Evolutionary conservation across 2,797 vertebrate species (phyloP).

Genomic region (Amniataba percoides): DNA sequence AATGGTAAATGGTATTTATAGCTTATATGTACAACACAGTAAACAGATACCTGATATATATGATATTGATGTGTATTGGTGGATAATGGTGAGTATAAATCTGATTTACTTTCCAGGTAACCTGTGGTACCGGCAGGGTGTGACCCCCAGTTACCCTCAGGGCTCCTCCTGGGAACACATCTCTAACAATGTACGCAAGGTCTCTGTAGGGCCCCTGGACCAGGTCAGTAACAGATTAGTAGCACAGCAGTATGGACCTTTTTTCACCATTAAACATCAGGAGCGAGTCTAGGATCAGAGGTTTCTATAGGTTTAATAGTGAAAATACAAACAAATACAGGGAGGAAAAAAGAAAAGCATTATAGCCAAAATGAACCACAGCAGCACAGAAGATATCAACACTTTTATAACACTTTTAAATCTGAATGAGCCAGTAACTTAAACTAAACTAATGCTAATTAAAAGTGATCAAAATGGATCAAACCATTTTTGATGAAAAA

Average conservation of each 20-base stretch:
- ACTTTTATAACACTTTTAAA: too few relatives aligned
- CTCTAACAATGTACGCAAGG: constrained; percentile 95
- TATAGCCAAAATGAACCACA: too few relatives aligned
- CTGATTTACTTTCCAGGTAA: constrained; percentile 86
- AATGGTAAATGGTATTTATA: constrained; percentile 84
- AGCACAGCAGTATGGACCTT: not conserved
- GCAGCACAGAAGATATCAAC: too few relatives aligned
- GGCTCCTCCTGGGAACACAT: constrained; percentile 95
- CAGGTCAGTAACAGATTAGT: constrained; percentile 86
- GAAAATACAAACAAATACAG: too few relatives aligned
- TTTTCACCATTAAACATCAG: not conserved
- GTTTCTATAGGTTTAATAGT: too few relatives aligned
- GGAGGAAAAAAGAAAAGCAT: too few relatives aligned
- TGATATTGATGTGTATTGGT: not conserved
- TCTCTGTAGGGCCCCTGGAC: constrained; percentile 95
- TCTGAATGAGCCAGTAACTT: too few relatives aligned
- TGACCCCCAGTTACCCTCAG: constrained; percentile 95
- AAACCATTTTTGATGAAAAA: too few relatives aligned
- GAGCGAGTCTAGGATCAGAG: too few relatives aligned
- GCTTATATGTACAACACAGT: not conserved
- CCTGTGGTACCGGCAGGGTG: constrained; percentile 93
- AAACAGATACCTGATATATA: not conserved
- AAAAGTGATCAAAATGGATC: too few relatives aligned
- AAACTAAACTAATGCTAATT: too few relatives aligned
- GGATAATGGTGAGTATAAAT: not conserved